Evolutionary conservation across 2,113 vertebrate genomes (phyloP), one percentile per base, ranked within the genome.

Genomic region (Pangasianodon hypophthalmus): DNA sequence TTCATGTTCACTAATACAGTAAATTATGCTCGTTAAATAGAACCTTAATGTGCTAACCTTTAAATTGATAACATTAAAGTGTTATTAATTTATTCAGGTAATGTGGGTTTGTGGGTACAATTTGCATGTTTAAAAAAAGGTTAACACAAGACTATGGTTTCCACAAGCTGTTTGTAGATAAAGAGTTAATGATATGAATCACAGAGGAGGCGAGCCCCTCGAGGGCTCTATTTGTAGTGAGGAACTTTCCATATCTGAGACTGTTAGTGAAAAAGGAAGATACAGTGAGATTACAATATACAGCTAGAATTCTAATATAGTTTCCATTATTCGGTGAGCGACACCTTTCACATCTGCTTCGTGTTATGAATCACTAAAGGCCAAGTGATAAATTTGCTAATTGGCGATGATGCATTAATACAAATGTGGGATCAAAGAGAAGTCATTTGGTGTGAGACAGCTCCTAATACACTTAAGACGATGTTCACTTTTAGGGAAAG

Each of bases 111-210:
- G 73, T 26, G 41, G 41, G 8, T 46, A 19, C 1, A 19, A 77
- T 77, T 26, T 77, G 73, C 73, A 77, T 46, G 73, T 11, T 37
- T 37, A 37, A 7, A 7, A 67, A 71, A 71, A 71, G 69, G 32
- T 73, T 73, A 73, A 14, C 21, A 13, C 24, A 26, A 14, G 19
- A 46, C 41, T 77, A 46, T 8, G 24, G 41, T 46, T 77, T 77
- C 37, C 73, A 77, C 73, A 77, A 77, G 69, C 69, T 37, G n/a
- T 41, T 71, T 41, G 19, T 41, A 71, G 69, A 73, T 41, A 41
- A 73, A 73, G 75, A 79, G 44, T 79, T 79, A 79, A 79, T 14
- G 21, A 26, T 26, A 79, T 79, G 75, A 79, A 48, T 79, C 75
- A 79, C 24, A 79, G 8, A 24, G 71, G 6, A 37, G 19, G 6